A percentile compares a stretch with the other conserved stretches of the same genome.
Conservation (phyloP, 2,797 vertebrate species). For the Takifugu rubripes region DNA sequence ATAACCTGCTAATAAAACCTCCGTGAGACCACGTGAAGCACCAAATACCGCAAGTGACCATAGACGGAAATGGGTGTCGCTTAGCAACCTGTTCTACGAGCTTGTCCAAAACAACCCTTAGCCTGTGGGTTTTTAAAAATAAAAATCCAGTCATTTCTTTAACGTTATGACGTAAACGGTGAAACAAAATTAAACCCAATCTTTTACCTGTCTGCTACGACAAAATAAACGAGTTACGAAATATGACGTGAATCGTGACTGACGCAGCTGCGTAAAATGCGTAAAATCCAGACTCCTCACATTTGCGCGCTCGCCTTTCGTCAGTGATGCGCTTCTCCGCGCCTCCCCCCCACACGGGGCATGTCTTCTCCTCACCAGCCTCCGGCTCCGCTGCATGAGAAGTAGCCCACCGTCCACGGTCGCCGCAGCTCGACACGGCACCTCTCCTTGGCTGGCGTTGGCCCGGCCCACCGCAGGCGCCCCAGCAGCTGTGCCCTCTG, state of each 20-base stretch:
- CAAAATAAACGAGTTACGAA: constrained; percentile 20
- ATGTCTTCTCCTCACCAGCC: constrained; percentile 41
- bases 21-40: too few relatives aligned
- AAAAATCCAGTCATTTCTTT: too few relatives aligned
- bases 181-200: too few relatives aligned
- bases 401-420: constrained; percentile 20
- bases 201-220: neutral
- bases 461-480: constrained; percentile 42
- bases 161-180: too few relatives aligned
- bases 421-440: constrained; percentile 22
- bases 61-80: constrained; percentile 28
- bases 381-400: constrained; percentile 35
- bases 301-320: constrained; percentile 50
- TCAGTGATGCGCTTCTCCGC: constrained; percentile 54
- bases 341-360: constrained; percentile 38
- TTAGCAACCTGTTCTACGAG: constrained; percentile 32
- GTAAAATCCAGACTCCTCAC: constrained; percentile 46
- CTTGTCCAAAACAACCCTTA: too few relatives aligned
- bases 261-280: constrained; percentile 44
- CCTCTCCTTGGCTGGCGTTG: constrained; percentile 7
- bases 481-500: constrained; percentile 48
- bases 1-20: too few relatives aligned
- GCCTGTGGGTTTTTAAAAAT: too few relatives aligned
- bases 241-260: constrained; percentile 38
- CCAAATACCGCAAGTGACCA: too few relatives aligned